phyloP scores from a whole-genome alignment of 2,888 invertebrate species.

The Cerceris rybyensis region DNA sequence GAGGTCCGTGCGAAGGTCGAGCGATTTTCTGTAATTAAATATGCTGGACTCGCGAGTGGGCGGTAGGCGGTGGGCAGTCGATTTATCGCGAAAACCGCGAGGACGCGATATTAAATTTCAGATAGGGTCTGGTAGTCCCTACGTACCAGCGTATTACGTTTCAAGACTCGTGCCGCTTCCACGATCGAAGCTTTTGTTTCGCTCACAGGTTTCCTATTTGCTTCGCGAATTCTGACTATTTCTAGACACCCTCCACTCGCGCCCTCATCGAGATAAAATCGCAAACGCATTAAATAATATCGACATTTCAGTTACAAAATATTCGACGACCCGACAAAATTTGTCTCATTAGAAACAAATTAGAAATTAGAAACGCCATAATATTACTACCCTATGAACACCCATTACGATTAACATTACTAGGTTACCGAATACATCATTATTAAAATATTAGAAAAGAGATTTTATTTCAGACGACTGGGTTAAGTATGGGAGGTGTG shows the following conservation, averaged over 20 bases:
- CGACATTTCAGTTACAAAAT: no score
- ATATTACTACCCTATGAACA: no score
- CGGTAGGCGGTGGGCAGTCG: slow-evolving; percentile 62
- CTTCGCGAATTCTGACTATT: neutral
- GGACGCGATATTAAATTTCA: slow-evolving; percentile 69
- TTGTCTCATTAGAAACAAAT: no score
- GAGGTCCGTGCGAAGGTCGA: slow-evolving; percentile 56
- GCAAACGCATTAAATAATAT: neutral
- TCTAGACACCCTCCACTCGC: no score
- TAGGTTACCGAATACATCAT: no score
- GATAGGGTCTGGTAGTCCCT: slow-evolving; percentile 60
- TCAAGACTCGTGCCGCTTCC: slow-evolving; percentile 48
- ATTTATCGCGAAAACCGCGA: slow-evolving; percentile 68
- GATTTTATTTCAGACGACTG: no score
- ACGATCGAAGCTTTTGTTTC: slow-evolving; percentile 32
- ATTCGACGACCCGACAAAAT: no score
- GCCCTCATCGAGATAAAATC: no score
- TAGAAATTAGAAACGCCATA: no score
- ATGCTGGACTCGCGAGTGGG: slow-evolving; percentile 61
- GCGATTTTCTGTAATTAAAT: slow-evolving; percentile 71
- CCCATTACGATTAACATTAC: no score
- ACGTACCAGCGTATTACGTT: slow-evolving; percentile 51
- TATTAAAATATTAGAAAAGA: no score
- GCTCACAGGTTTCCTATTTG: neutral
- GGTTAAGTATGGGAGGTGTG: no score